Evolutionary conservation across 2,797 vertebrate genomes (phyloP).

Genomic region (Enteromius afrohamiltoni): DNA sequence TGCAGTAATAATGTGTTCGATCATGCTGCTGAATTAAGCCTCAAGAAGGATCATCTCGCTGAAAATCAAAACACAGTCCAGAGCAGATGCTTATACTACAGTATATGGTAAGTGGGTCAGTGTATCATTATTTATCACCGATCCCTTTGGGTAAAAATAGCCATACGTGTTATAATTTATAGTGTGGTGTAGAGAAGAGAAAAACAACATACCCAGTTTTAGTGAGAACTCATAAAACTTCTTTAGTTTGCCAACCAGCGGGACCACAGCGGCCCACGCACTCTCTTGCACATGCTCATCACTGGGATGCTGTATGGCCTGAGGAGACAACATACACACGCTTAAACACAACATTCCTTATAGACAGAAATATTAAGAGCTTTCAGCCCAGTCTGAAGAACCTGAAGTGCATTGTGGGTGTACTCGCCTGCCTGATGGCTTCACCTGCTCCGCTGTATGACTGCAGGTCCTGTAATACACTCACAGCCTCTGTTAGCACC

Average conservation of each 20-base stretch:
- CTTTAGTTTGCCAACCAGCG: constrained; percentile 93
- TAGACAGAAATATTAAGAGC: not conserved
- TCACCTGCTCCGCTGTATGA: constrained; percentile 94
- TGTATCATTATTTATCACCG: constrained; percentile 38
- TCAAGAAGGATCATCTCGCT: not conserved
- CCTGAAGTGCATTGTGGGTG: not conserved
- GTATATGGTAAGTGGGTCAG: constrained; percentile 43
- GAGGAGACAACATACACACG: constrained; percentile 50
- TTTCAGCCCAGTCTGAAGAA: not conserved
- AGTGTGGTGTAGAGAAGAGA: not conserved
- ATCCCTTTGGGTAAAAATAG: constrained; percentile 4
- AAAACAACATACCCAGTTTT: constrained; percentile 84
- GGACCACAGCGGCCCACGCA: constrained; percentile 92
- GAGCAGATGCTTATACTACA: constrained; percentile 22
- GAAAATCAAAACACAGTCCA: constrained; percentile 27
- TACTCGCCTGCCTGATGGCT: constrained; percentile 90
- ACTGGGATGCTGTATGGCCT: constrained; percentile 95
- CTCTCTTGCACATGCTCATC: constrained; percentile 90
- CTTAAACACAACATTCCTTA: not conserved
- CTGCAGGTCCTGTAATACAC: constrained; percentile 92
- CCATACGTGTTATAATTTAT: not conserved
- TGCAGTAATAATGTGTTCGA: not conserved
- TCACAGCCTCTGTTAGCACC: constrained; percentile 91
- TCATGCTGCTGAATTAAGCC: constrained; percentile 28
- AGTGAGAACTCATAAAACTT: constrained; percentile 97